These are phyloP conservation scores for Pocota personata DNA, from an alignment of 2,888 invertebrate genomes.

Conservation along the genomic window DNA sequence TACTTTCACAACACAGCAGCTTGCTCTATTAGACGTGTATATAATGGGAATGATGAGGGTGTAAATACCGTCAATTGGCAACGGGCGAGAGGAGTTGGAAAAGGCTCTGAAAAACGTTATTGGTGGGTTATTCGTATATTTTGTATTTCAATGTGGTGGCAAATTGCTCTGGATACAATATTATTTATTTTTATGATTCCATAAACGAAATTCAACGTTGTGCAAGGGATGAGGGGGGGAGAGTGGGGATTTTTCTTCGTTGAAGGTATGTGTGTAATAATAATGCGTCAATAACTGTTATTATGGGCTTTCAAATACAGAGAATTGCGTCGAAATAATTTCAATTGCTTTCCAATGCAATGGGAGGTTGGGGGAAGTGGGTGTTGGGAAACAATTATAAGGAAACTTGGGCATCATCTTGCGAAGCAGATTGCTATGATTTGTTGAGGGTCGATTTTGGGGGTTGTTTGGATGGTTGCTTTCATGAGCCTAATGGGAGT, in stretches of 20 bases:
- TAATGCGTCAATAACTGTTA: conserved; percentile 73
- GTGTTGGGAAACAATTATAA: conserved; percentile 37
- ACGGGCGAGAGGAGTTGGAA: not conserved
- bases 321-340: conserved; percentile 65
- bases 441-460: conserved; percentile 1
- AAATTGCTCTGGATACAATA: conserved; percentile 70
- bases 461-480: not conserved
- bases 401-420: conserved; percentile 40
- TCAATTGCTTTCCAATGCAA: conserved; percentile 65
- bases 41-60: conserved; percentile 71
- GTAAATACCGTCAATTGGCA: conserved; percentile 69
- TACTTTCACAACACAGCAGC: conserved; percentile 47
- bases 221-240: conserved; percentile 40
- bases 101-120: conserved; percentile 17
- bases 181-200: conserved; percentile 76
- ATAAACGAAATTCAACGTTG: conserved; percentile 72
- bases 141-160: conserved; percentile 71
- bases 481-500: not conserved
- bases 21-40: conserved; percentile 72
- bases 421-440: conserved; percentile 36
- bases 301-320: conserved; percentile 69
- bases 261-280: conserved; percentile 48
- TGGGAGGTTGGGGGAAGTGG: not conserved
- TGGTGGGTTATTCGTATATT: conserved; percentile 66
- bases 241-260: conserved; percentile 6